phyloP scores from a whole-genome alignment of 2,113 vertebrate species.

The Dunckerocampus dactyliophorus region DNA sequence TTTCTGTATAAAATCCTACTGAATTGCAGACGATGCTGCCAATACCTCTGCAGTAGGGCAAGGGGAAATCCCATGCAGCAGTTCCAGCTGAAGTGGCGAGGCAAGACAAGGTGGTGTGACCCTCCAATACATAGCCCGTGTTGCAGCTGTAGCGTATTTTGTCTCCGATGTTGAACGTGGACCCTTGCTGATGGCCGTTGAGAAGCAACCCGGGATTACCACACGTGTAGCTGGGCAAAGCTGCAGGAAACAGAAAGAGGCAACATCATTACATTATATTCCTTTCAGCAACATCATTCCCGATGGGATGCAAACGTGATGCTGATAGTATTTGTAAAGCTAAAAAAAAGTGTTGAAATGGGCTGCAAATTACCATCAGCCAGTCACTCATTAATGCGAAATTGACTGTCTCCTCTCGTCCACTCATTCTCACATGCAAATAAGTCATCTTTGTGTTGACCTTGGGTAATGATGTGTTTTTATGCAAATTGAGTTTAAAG shows the following conservation, averaged over 20 bases:
- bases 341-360: neutral
- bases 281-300: no score
- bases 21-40: neutral
- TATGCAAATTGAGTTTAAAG: slow-evolving; percentile 40
- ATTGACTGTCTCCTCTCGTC: slow-evolving; percentile 4
- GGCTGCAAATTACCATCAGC: neutral
- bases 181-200: slow-evolving; percentile 90
- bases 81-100: slow-evolving; percentile 79
- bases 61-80: slow-evolving; percentile 94
- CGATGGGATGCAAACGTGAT: neutral
- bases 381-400: neutral
- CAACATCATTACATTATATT: neutral
- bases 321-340: neutral
- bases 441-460: slow-evolving; percentile 5
- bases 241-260: slow-evolving; percentile 60
- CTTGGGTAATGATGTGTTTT: slow-evolving; percentile 23
- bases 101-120: slow-evolving; percentile 91
- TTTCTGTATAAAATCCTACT: no score
- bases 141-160: slow-evolving; percentile 97
- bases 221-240: slow-evolving; percentile 92
- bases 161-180: slow-evolving; percentile 91
- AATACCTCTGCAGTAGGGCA: slow-evolving; percentile 94
- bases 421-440: slow-evolving; percentile 11
- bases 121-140: slow-evolving; percentile 87
- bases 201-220: slow-evolving; percentile 90